Base-by-base conservation (phyloP, 2,888 invertebrate genomes). In the Apeira syringaria region DNA sequence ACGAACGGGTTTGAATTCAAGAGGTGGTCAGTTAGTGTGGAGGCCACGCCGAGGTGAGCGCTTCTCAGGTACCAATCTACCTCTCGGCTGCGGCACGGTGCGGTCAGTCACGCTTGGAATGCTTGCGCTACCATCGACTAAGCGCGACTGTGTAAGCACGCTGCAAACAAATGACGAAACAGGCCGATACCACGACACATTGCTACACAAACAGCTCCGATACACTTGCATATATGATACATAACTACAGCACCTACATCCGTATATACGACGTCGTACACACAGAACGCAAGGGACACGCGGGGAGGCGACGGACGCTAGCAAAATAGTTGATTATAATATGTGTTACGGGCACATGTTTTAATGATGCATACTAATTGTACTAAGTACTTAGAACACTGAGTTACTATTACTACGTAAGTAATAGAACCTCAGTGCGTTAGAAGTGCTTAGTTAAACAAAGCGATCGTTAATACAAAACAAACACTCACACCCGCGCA, bases 101-200 rank as follows among this genome's bases (percentile, higher is more conserved):
- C 68, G 68, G 76, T 83, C 81, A 84, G 83, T 85, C 84, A 86
- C 80, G 81, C 75, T 79, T 64, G 79, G 79, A 75, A 80, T 81
- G 79, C 75, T 74, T 74, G 69, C 73, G 65, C 47, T 48, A 47
- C 46, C 52, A 47, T 60, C 61, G 68, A 68, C 72, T 72, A 69
- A 70, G 63, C 64, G 62, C 54, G 47, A 59, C 67, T 68, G 56
- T 73, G 61, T 64, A 79, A 80, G 76, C 70, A 64, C 72, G 61
- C 57, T 61, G 64, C 68, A 68, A 71, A 71, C 70, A 68, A 61
- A 58, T 71, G 69, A 71, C 69, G 69, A 65, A 64, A 61, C 64
- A 56, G 50, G 41, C 50, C 54, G 53, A 56, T 53, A 59, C 49
- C 45, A 25, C 37, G 37, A 44, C 37, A 50, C 50, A 53, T 50